A percentile compares a stretch with the other conserved stretches of the same genome.
Conservation (phyloP, 1,140 invertebrate species). For the Bombus turneri region DNA sequence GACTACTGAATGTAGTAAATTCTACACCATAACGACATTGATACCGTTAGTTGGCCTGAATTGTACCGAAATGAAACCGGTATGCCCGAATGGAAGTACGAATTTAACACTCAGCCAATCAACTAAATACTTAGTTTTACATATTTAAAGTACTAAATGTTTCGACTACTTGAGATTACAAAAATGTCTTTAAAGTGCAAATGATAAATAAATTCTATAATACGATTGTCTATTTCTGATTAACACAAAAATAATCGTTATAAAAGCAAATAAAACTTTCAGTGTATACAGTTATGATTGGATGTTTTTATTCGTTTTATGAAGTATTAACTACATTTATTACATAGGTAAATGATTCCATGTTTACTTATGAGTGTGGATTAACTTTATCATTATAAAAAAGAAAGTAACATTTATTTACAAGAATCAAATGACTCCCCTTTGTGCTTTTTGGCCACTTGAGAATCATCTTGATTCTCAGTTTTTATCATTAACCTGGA, state of each 20-base stretch:
- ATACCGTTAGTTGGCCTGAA: neutral
- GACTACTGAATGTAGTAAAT: neutral
- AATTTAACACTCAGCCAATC: neutral
- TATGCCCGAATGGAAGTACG: neutral
- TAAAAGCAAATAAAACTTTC: neutral
- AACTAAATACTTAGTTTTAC: too few species aligned
- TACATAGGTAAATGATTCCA: conserved; percentile 73
- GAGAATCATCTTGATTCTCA: conserved; percentile 73
- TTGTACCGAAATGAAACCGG: neutral
- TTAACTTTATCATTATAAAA: conserved; percentile 66
- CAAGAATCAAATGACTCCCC: conserved; percentile 78
- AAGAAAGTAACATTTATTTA: conserved; percentile 81
- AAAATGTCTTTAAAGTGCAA: neutral
- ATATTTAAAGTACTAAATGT: neutral
- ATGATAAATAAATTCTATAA: neutral
- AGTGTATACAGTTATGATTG: conserved; percentile 33
- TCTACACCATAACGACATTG: neutral
- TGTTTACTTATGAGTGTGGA: conserved; percentile 54
- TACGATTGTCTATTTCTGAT: neutral
- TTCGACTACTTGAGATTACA: neutral
- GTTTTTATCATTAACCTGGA: conserved; percentile 75
- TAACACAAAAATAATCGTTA: neutral
- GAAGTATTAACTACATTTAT: conserved; percentile 74
- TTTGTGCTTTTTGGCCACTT: conserved; percentile 77
- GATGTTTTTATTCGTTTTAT: conserved; percentile 64